Percentiles rank a stretch among this genome's conserved stretches.
phyloP scores from a whole-genome alignment of 2,797 vertebrate species.

The Sciurus carolinensis region DNA sequence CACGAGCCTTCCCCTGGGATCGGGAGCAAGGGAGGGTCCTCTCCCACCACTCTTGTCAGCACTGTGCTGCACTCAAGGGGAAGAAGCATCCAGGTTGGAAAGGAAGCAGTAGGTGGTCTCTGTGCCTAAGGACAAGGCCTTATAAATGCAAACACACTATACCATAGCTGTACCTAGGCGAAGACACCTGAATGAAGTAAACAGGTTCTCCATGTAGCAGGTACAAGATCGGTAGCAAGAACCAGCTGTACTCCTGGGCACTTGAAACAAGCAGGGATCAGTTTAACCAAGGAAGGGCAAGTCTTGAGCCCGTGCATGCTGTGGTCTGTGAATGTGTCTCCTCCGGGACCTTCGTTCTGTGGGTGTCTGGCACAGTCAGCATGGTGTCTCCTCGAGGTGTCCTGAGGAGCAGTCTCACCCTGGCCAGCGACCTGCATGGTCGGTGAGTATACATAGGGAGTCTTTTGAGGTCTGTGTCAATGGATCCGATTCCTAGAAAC shows the following conservation, averaged over 20 bases:
- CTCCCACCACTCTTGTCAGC: not conserved
- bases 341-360: too few relatives aligned
- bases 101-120: not conserved
- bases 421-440: fast-evolving
- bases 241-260: not conserved
- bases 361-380: not conserved
- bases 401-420: not conserved
- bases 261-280: not conserved
- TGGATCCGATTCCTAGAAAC: not conserved
- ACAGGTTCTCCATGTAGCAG: not conserved
- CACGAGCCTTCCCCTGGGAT: not conserved
- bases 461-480: constrained; percentile 40
- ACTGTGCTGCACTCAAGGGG: not conserved
- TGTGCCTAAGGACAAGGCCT: not conserved
- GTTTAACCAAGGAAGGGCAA: not conserved
- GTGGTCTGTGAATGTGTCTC: not conserved
- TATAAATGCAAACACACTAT: not conserved
- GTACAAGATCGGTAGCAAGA: not conserved
- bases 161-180: not conserved
- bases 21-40: not conserved
- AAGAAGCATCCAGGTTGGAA: not conserved
- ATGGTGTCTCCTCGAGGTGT: not conserved
- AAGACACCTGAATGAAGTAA: not conserved
- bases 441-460: not conserved
- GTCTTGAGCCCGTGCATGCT: not conserved